phyloP scores from a whole-genome alignment of 2,113 vertebrate species.

The Zosterops hypoxanthus region DNA sequence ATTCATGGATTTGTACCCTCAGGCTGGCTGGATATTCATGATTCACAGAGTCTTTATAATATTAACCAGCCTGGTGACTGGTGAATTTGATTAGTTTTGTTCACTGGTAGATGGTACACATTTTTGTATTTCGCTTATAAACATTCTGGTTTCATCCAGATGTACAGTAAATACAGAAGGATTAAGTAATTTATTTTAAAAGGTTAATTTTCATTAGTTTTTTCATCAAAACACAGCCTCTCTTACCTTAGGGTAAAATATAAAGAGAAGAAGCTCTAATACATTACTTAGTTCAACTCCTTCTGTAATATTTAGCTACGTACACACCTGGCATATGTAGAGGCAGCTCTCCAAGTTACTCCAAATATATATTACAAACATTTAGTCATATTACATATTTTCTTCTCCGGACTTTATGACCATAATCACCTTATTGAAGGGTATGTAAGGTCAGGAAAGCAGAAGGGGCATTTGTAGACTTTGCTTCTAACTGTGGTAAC shows the following conservation, averaged over 20 bases:
- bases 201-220: conserved; percentile 27
- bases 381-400: neutral
- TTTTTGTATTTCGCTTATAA: neutral
- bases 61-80: conserved; percentile 56
- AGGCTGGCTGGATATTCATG: conserved; percentile 40
- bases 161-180: conserved; percentile 7
- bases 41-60: conserved; percentile 44
- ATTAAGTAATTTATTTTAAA: conserved; percentile 11
- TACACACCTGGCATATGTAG: neutral
- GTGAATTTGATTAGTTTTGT: conserved; percentile 46
- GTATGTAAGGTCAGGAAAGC: conserved; percentile 18
- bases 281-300: neutral
- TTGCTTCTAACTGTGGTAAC: conserved; percentile 17
- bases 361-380: neutral
- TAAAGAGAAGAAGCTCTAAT: neutral
- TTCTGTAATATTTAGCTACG: neutral
- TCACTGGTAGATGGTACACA: conserved; percentile 8
- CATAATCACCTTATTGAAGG: neutral
- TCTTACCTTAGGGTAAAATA: neutral
- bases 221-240: neutral
- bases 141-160: neutral
- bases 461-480: conserved; percentile 3
- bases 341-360: neutral
- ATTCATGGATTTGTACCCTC: conserved; percentile 40
- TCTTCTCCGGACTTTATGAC: neutral